Evolutionary conservation across 2,113 vertebrate species (phyloP), one percentile per base, ranked within the genome.

Genomic region (Gasterosteus aculeatus): DNA sequence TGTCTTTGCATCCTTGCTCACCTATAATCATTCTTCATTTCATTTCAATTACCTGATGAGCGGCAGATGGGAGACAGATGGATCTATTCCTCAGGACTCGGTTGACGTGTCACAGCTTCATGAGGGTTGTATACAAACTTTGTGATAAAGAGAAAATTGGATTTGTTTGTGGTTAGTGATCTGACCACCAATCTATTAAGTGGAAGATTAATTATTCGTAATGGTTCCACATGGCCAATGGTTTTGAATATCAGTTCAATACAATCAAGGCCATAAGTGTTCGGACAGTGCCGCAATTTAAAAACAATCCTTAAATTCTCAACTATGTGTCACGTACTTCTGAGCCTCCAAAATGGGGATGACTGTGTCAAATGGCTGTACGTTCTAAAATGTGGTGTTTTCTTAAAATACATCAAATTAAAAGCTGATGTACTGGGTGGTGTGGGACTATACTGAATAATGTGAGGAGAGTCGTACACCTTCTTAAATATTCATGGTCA

Each of bases 61-160:
- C n/a, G 54, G 78, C 83, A 89, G 87, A 82, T 82, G 83, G 85
- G 69, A 35, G 75, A 69, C 85, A 84, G 81, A 87, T 85, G 87
- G 85, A 78, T 77, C 77, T 69, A 65, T 81, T 85, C 75, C 71
- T 75, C 72, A 41, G 78, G 41, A 78, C 78, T 60, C 33, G 73
- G 74, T 82, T 60, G 72, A 73, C 49, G 66, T 75, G 65, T 86
- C 78, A 56, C 39, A 14, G 66, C 78, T 58, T 61, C 63, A 47
- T 47, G 46, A 70, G 69, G 75, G 78, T 84, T 84, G 47, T 46
- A 54, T 78, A 61, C 79, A 47, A 72, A 75, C 58, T 81, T 72
- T 47, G 68, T 26, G 58, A 77, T 76, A 66, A 82, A 74, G 33
- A 49, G 60, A 73, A 22, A 54, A 47, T 35, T 26, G 29, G 41